Base-by-base conservation (phyloP, 2,797 vertebrate genomes). In the Sciurus carolinensis region DNA sequence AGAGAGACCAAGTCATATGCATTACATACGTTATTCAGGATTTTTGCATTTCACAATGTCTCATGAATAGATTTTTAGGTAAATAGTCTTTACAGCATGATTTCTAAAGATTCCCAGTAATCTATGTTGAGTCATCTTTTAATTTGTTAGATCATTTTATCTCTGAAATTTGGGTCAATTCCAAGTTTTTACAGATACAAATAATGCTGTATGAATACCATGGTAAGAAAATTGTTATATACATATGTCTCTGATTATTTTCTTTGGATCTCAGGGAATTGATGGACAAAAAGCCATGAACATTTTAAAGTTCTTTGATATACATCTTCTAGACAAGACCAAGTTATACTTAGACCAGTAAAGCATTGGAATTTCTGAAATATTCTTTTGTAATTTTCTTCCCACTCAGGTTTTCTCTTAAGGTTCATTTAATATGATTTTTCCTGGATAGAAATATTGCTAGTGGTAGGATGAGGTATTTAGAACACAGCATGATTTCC, bases 141-240 rank as follows among this genome's bases (percentile, higher is more conserved):
- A 87, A 76, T 85, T 95, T 81, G 62, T 84, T 57, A 83, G 93
- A 82, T 66, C 17, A 80, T 87, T 92, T 91, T 83, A 84, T 66
- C 72, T 50, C 42, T 90, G 47, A 91, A 92, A 94, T 88, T 50
- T 76, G 75, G 7, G 17, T 39, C 64, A 52, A 62, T 79, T 73
- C 11, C 59, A 95, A 66, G 47, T 92, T 94, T 95, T 90, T 30
- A 44, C n/a, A 47, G 22, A 85, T 64, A 64, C 52, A 76, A 94
- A 89, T 69, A 84, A 79, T 44, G 2, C 17, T 87, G 14, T 28
- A 39, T n/a, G 14, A 75, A 59, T 87, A 64, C 33, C 20, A 72
- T 62, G 81, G 22, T 62, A 91, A 73, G 33, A 69, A 87, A 81
- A 24, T 52, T 81, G 50, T 73, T 79, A 79, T 33, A 50, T 28